Percentiles rank a stretch among this genome's conserved stretches.
phyloP scores from a whole-genome alignment of 2,888 invertebrate genomes.

The Pyrrhia umbra region DNA sequence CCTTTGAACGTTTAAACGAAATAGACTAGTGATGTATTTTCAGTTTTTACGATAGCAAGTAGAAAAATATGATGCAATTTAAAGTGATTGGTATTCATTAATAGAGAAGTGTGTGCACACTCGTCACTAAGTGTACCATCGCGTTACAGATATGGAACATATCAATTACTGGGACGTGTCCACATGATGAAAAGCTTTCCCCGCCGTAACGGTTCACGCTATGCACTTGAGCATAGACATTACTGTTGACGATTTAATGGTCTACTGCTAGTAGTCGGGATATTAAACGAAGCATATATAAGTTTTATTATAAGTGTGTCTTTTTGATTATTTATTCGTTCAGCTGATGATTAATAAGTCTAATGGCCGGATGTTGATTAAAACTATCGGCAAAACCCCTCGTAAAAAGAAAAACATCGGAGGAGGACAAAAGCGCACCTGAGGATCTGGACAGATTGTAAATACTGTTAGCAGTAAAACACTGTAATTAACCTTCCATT shows the following conservation, averaged over 20 bases:
- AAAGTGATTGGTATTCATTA: slow-evolving; percentile 29
- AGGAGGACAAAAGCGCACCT: slow-evolving; percentile 32
- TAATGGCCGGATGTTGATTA: slow-evolving; percentile 1
- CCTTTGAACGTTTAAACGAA: not conserved
- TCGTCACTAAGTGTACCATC: slow-evolving; percentile 49
- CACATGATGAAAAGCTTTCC: slow-evolving; percentile 61
- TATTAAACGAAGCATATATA: slow-evolving; percentile 41
- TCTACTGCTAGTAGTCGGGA: slow-evolving; percentile 53
- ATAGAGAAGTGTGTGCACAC: slow-evolving; percentile 33
- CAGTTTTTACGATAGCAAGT: not conserved
- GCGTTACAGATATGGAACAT: slow-evolving; percentile 58
- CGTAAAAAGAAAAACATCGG: slow-evolving; percentile 5
- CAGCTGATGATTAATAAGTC: not conserved
- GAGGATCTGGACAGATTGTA: slow-evolving; percentile 34
- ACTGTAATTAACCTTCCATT: slow-evolving; percentile 58
- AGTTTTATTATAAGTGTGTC: slow-evolving; percentile 38
- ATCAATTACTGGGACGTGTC: slow-evolving; percentile 64
- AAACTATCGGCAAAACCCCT: not conserved
- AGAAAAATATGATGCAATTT: slow-evolving; percentile 12
- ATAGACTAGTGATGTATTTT: too few relatives aligned
- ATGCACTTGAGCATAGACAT: slow-evolving; percentile 48
- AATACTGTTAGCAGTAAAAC: slow-evolving; percentile 42
- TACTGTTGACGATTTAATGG: slow-evolving; percentile 60
- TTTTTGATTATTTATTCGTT: slow-evolving; percentile 26
- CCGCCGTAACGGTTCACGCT: slow-evolving; percentile 55